These are phyloP conservation scores for Campoletis sonorensis DNA, from an alignment of 1,140 invertebrate genomes.

Conservation along the genomic window DNA sequence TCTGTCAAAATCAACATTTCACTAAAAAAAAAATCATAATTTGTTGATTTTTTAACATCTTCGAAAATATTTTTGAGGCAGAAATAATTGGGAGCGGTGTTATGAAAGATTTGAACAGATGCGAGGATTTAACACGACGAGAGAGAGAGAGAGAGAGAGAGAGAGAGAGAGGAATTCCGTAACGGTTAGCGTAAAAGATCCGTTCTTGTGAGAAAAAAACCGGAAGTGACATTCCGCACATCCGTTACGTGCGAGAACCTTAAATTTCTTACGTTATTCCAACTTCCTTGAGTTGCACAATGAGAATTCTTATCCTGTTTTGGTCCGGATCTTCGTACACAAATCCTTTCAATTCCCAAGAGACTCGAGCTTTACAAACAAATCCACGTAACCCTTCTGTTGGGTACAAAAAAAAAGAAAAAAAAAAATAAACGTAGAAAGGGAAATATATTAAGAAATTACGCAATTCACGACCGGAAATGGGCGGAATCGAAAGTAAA, in stretches of 20 bases:
- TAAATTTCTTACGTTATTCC: slow-evolving; percentile 37
- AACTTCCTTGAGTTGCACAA: slow-evolving; percentile 42
- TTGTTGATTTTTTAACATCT: too few relatives aligned
- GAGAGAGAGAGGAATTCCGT: slow-evolving; percentile 43
- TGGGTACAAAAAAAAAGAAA: too few relatives aligned
- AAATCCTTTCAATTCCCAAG: slow-evolving; percentile 30
- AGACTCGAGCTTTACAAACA: slow-evolving; percentile 24
- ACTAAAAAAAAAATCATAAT: too few relatives aligned
- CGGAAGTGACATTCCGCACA: slow-evolving; percentile 53
- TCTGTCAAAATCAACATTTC: too few relatives aligned
- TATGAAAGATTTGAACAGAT: slow-evolving; percentile 19
- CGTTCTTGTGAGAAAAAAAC: slow-evolving; percentile 22
- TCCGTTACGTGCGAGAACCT: slow-evolving; percentile 51
- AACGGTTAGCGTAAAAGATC: slow-evolving; percentile 47
- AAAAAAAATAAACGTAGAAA: too few relatives aligned
- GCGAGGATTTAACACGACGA: background rate
- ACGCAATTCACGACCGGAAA: too few relatives aligned
- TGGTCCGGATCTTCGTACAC: slow-evolving; percentile 30
- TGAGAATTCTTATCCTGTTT: slow-evolving; percentile 49
- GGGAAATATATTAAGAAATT: too few relatives aligned
- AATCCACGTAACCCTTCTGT: too few relatives aligned
- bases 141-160: too few relatives aligned
- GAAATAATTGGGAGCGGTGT: background rate
- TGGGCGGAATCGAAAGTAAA: too few relatives aligned
- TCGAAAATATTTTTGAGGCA: background rate